These are phyloP conservation scores for Vombatus ursinus DNA, from an alignment of 2,113 vertebrate species.

Conservation along the genomic window DNA sequence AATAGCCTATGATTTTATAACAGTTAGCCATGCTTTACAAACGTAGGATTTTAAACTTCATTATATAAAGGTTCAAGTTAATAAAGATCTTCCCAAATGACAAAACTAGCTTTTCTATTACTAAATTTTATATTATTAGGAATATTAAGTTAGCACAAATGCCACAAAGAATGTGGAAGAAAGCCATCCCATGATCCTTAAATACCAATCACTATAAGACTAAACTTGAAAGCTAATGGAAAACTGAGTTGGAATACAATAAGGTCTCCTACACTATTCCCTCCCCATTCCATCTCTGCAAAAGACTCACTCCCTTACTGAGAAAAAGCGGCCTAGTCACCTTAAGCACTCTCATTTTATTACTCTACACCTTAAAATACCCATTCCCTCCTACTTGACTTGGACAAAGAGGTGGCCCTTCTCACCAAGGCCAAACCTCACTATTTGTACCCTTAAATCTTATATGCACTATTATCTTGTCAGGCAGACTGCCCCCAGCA, in stretches of 20 bases:
- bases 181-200: constrained; percentile 12
- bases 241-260: background rate
- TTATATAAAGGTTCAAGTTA: background rate
- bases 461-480: background rate
- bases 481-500: too few relatives aligned
- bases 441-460: background rate
- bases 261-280: background rate
- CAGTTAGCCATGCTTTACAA: background rate
- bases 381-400: background rate
- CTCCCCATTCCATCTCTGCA: background rate
- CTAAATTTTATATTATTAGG: background rate
- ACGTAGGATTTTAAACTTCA: constrained; percentile 24
- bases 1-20: background rate
- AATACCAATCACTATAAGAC: constrained; percentile 20
- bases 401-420: background rate
- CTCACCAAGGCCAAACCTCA: background rate
- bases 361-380: background rate
- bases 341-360: background rate
- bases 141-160: background rate
- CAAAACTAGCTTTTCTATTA: background rate
- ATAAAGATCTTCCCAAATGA: constrained; percentile 8
- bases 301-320: background rate
- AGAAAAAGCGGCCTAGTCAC: background rate
- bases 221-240: background rate
- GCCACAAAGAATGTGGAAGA: background rate